Percentiles rank a stretch among this genome's conserved stretches.
Conservation (phyloP, 2,113 vertebrate genomes). For the Panthera leo region DNA sequence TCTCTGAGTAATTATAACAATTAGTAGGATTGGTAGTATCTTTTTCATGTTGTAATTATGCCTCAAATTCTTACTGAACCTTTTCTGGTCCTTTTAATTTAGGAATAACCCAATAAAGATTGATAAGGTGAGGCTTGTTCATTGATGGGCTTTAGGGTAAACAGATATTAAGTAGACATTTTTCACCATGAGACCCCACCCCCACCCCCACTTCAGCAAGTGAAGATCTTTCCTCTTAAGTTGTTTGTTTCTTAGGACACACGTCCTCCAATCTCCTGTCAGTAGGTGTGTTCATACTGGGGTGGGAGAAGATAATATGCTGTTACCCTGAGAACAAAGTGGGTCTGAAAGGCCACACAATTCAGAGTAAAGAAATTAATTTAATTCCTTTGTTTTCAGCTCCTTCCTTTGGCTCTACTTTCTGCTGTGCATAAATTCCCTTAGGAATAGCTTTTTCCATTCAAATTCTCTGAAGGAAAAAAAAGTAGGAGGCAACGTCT, state of each 20-base stretch:
- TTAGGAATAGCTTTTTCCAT: not conserved
- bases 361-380: not conserved
- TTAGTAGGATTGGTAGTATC: not conserved
- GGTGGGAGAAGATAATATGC: not conserved
- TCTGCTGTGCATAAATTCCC: not conserved
- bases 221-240: not conserved
- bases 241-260: not conserved
- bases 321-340: not conserved
- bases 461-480: not conserved
- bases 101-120: not conserved
- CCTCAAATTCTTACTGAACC: not conserved
- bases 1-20: not conserved
- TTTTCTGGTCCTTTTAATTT: not conserved
- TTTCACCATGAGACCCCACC: not conserved
- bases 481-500: not conserved
- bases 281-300: not conserved
- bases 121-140: not conserved
- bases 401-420: not conserved
- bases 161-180: not conserved
- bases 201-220: not conserved
- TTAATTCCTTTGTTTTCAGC: not conserved
- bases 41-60: not conserved
- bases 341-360: not conserved
- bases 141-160: not conserved
- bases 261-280: not conserved